Evolutionary conservation across 2,797 vertebrate species (phyloP).

Genomic region (Tenualosa ilisha): DNA sequence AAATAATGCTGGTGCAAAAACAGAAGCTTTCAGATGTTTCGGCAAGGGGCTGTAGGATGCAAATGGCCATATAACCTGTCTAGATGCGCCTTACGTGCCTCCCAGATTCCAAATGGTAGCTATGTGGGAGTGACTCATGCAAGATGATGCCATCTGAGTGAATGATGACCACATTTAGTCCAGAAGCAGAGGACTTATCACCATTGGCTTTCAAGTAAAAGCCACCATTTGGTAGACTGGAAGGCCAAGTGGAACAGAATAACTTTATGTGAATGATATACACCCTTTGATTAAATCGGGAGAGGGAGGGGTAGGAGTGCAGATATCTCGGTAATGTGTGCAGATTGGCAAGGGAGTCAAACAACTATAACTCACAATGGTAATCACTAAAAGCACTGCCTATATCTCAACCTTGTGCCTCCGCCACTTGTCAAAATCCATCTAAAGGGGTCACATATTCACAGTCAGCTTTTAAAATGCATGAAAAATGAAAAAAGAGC

Average conservation of each 20-base stretch:
- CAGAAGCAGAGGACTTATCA: conserved; percentile 30
- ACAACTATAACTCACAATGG: conserved; percentile 62
- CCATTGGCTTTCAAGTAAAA: conserved; percentile 26
- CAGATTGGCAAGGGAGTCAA: conserved; percentile 62
- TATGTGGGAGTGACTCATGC: conserved; percentile 30
- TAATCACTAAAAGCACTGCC: conserved; percentile 60
- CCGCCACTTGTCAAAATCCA: conserved; percentile 47
- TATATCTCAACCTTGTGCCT: conserved; percentile 56
- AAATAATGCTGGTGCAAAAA: neutral
- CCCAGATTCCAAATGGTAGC: conserved; percentile 26
- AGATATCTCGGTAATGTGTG: conserved; percentile 55
- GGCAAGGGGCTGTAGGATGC: neutral
- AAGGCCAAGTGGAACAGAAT: neutral
- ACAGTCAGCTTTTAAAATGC: neutral
- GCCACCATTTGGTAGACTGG: conserved; percentile 17
- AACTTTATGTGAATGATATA: conserved; percentile 18
- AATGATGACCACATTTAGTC: conserved; percentile 35
- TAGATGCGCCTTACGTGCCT: conserved; percentile 31
- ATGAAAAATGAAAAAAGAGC: neutral
- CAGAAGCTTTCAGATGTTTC: neutral
- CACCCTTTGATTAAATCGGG: conserved; percentile 31
- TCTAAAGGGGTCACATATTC: conserved; percentile 36
- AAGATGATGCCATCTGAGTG: conserved; percentile 39
- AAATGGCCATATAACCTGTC: neutral
- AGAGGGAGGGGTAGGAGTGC: conserved; percentile 38